Percentiles rank a stretch among this genome's conserved stretches.
phyloP scores from a whole-genome alignment of 2,888 invertebrate genomes.

The Bombylius major region DNA sequence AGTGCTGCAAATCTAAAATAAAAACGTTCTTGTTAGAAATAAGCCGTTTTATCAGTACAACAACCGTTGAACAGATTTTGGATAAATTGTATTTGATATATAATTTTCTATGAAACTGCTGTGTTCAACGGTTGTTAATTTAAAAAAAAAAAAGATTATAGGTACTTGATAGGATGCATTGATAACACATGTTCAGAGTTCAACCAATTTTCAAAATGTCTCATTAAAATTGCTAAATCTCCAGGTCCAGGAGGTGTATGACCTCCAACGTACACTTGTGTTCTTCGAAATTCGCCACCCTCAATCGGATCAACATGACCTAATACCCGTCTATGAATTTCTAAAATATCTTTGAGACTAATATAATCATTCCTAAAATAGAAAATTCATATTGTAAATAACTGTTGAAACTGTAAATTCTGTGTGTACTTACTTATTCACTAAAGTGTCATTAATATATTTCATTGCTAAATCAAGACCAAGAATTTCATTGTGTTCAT shows the following conservation, averaged over 20 bases:
- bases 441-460: conserved; percentile 71
- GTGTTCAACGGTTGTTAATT: background rate
- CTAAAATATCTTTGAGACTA: conserved; percentile 72
- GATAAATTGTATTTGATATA: conserved; percentile 15
- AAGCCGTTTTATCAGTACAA: no score
- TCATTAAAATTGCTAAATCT: conserved; percentile 69
- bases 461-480: conserved; percentile 91
- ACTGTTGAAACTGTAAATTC: background rate
- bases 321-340: conserved; percentile 83
- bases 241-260: conserved; percentile 84
- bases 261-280: conserved; percentile 91
- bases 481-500: conserved; percentile 94
- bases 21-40: conserved; percentile 7
- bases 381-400: background rate
- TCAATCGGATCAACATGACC: conserved; percentile 91
- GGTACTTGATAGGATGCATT: conserved; percentile 78
- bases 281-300: conserved; percentile 76
- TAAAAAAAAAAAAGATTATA: no score
- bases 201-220: conserved; percentile 83
- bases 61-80: no score
- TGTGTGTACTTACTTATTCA: conserved; percentile 42
- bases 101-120: conserved; percentile 4
- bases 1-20: conserved; percentile 72
- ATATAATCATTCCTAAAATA: conserved; percentile 55
- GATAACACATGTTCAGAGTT: conserved; percentile 75